These are phyloP conservation scores for Marmota monax DNA, from an alignment of 2,113 vertebrate species.

Conservation along the genomic window DNA sequence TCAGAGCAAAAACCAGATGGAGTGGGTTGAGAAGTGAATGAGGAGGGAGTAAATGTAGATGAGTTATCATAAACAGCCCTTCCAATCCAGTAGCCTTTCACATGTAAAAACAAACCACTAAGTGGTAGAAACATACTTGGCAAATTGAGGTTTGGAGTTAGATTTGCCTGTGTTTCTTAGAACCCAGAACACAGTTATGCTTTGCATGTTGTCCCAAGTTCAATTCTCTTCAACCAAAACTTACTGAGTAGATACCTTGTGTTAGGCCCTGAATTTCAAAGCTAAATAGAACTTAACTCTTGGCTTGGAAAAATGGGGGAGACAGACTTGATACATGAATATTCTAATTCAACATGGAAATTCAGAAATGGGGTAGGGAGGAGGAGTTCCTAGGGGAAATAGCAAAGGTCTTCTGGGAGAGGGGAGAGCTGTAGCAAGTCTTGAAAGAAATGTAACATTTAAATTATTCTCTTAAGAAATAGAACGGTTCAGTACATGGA, in stretches of 20 bases:
- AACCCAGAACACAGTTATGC: not conserved
- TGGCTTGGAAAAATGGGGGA: not conserved
- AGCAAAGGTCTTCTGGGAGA: not conserved
- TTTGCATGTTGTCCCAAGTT: not conserved
- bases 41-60: not conserved
- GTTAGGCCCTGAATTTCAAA: not conserved
- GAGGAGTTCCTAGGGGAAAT: not conserved
- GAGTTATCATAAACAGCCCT: not conserved
- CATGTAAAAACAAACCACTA: not conserved
- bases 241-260: not conserved
- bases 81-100: not conserved
- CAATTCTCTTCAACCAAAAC: not conserved
- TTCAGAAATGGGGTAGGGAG: rapidly evolving
- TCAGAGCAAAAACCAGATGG: not conserved
- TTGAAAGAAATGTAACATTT: not conserved
- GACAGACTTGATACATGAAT: not conserved
- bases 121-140: not conserved
- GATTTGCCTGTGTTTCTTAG: not conserved
- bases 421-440: not conserved
- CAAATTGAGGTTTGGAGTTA: not conserved
- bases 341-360: not conserved
- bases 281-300: not conserved
- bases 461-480: not conserved
- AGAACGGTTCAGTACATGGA: not conserved
- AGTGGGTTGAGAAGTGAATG: not conserved